Evolutionary conservation across 2,888 invertebrate species (phyloP), one percentile per base, ranked within the genome.

Genomic region (Drosophila mercatorum): DNA sequence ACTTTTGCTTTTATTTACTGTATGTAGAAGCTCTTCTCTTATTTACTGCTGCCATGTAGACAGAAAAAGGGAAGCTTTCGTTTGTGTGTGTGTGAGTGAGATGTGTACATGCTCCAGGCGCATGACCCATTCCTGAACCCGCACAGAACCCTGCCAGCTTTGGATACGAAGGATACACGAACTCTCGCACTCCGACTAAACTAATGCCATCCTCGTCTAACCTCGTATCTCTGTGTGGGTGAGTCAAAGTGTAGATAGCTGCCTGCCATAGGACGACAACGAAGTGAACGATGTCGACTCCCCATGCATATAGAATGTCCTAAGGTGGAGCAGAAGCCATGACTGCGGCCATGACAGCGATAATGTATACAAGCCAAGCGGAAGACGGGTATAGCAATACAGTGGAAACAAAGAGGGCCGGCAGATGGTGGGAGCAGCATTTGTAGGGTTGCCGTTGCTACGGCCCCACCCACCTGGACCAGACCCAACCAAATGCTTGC

Each of bases 301-400:
- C 82, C 78, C 73, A 70, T 72, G 84, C 56, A 72, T 67, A 56
- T 61, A 81, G 82, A 78, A 76, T 76, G 79, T 81, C 91, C 91
- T 87, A 90, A 91, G 91, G 91, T 91, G 91, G 91, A 90, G 91
- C 91, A 91, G 91, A 91, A 91, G 91, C 91, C 89, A 90, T 88
- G 90, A 91, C 90, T 87, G 91, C 88, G 83, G 87, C 88, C 87
- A 90, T 88, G 88, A 89, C 89, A 90, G 89, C 88, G 84, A 89
- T 89, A 86, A 90, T 89, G 82, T 83, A 85, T 87, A 80, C 80
- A 69, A 78, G 53, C 60, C 58, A 61, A 56, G 64, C 43, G 56
- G 44, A 17, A 36, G 56, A 43, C 22, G 55, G 34, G 61, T 31
- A 47, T 47, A 51, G 56, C 49, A 31, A 51, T 51, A 53, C 38